phyloP scores from a whole-genome alignment of 1,140 invertebrate genomes.

The Zaprionus ornatus region DNA sequence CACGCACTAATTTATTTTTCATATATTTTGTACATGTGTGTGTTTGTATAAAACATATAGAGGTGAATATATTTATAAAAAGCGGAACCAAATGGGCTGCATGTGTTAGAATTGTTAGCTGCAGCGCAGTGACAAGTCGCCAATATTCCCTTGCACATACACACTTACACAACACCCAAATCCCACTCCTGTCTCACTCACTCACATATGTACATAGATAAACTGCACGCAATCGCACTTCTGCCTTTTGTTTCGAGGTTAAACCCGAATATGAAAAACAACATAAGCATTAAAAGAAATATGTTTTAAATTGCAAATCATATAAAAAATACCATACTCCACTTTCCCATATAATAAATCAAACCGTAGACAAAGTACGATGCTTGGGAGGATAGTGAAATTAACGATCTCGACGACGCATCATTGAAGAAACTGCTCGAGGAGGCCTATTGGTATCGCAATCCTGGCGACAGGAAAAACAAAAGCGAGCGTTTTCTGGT shows the following conservation, averaged over 20 bases:
- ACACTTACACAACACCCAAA: not conserved
- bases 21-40: constrained; percentile 6
- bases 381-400: constrained; percentile 87
- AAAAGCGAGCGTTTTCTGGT: constrained; percentile 90
- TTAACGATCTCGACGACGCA: constrained; percentile 87
- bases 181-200: not conserved
- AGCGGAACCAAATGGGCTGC: constrained; percentile 16
- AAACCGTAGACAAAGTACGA: constrained; percentile 66
- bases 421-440: constrained; percentile 88
- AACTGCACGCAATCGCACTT: not conserved
- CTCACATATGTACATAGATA: not conserved
- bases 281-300: not conserved
- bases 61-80: constrained; percentile 15
- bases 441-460: constrained; percentile 89
- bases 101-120: constrained; percentile 21
- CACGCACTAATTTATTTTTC: constrained; percentile 21
- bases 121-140: constrained; percentile 7
- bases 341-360: not conserved
- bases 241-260: constrained; percentile 22
- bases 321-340: not conserved
- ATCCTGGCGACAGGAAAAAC: constrained; percentile 88
- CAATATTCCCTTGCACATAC: not conserved
- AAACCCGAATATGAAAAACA: constrained; percentile 19
- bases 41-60: not conserved
- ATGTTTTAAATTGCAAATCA: constrained; percentile 3